A percentile compares a stretch with the other conserved stretches of the same genome.
Conservation (phyloP, 2,888 invertebrate species). For the Nomada flava region DNA sequence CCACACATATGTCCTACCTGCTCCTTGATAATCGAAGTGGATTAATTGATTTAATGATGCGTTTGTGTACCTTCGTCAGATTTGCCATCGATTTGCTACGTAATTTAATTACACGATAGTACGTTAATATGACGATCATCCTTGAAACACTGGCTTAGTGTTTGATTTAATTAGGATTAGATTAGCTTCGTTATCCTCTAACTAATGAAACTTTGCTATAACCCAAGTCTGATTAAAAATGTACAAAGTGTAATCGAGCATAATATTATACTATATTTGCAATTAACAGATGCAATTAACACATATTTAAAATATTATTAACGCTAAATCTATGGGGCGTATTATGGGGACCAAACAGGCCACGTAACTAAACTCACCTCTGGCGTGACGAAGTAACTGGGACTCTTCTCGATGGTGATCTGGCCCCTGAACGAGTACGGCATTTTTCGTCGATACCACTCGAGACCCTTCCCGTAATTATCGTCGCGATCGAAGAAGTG, state of each 20-base stretch:
- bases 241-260: too few relatives aligned
- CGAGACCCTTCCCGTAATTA: constrained; percentile 95
- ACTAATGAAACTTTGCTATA: background rate
- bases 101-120: constrained; percentile 2
- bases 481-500: constrained; percentile 99
- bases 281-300: too few relatives aligned
- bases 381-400: constrained; percentile 98
- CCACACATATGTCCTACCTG: too few relatives aligned
- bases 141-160: constrained; percentile 12
- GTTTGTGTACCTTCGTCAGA: background rate
- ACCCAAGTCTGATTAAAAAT: too few relatives aligned
- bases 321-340: too few relatives aligned
- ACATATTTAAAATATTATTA: too few relatives aligned
- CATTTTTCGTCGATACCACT: constrained; percentile 98
- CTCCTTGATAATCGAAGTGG: background rate
- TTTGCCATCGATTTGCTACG: background rate
- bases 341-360: too few relatives aligned
- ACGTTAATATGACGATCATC: constrained; percentile 11
- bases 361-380: constrained; percentile 88
- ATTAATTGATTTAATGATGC: background rate
- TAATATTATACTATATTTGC: too few relatives aligned
- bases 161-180: constrained; percentile 12
- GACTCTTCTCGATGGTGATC: constrained; percentile 98
- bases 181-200: constrained; percentile 9
- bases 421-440: constrained; percentile 96